A percentile compares a stretch with the other conserved stretches of the same genome.
phyloP scores from a whole-genome alignment of 2,888 invertebrate genomes.

The Notocelia uddmanniana region DNA sequence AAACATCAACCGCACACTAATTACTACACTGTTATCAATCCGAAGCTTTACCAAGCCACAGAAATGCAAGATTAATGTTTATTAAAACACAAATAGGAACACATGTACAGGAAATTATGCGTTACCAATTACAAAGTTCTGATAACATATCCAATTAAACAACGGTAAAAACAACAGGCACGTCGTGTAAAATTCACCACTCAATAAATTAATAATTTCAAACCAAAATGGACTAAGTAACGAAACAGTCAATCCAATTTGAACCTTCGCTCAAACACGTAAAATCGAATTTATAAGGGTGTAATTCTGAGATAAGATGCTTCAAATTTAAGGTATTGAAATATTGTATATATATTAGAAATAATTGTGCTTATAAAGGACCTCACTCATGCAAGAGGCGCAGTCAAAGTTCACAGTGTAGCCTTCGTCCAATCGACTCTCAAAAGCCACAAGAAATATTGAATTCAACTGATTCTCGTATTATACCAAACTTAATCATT shows the following conservation, averaged over 20 bases:
- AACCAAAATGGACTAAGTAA: not conserved
- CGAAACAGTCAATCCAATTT: not conserved
- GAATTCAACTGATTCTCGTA: conserved; percentile 46
- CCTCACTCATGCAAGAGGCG: conserved; percentile 32
- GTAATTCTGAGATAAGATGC: not conserved
- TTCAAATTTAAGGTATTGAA: not conserved
- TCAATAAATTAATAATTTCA: conserved; percentile 1
- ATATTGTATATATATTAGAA: conserved; percentile 32
- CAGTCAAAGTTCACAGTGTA: conserved; percentile 77
- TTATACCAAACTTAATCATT: not conserved
- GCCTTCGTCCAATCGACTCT: conserved; percentile 82
- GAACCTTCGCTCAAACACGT: not conserved
- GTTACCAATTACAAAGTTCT: conserved; percentile 13
- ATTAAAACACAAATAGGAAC: conserved; percentile 31
- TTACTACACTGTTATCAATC: not conserved
- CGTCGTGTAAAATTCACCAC: conserved; percentile 26
- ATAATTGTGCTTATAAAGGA: conserved; percentile 40
- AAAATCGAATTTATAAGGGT: not conserved
- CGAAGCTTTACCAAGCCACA: not conserved
- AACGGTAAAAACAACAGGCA: conserved; percentile 29
- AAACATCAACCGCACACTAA: not conserved
- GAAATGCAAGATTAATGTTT: conserved; percentile 12
- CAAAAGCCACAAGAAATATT: conserved; percentile 73
- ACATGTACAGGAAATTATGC: conserved; percentile 37
- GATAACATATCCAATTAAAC: conserved; percentile 39